phyloP scores from a whole-genome alignment of 2,113 vertebrate genomes.

The Cyanistes caeruleus region DNA sequence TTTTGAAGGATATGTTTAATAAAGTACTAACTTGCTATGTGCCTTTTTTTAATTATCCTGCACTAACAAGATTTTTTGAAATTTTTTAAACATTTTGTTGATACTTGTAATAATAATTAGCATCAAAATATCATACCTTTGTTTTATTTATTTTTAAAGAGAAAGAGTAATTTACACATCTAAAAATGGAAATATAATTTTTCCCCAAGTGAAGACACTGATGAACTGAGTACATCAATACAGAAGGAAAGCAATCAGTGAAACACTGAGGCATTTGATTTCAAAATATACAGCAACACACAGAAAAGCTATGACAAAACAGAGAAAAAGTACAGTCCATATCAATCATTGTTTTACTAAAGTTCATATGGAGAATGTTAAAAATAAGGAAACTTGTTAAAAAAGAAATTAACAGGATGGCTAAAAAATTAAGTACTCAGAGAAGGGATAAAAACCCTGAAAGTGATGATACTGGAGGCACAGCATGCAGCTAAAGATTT shows the following conservation, averaged over 20 bases:
- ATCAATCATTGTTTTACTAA: not conserved
- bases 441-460: not conserved
- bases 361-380: not conserved
- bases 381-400: not conserved
- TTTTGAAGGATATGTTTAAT: not conserved
- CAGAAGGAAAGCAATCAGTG: not conserved
- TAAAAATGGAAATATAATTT: not conserved
- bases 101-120: not conserved
- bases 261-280: not conserved
- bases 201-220: not conserved
- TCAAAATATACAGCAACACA: not conserved
- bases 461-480: not conserved
- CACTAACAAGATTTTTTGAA: not conserved
- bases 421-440: not conserved
- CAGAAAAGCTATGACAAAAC: not conserved
- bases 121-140: not conserved
- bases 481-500: not conserved
- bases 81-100: not conserved
- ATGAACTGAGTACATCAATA: not conserved
- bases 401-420: not conserved
- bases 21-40: not conserved
- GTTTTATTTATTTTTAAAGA: not conserved
- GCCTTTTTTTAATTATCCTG: not conserved
- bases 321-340: not conserved
- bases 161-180: not conserved